Conservation (phyloP, 2,113 vertebrate genomes). For the Daphoenositta chrysoptera region DNA sequence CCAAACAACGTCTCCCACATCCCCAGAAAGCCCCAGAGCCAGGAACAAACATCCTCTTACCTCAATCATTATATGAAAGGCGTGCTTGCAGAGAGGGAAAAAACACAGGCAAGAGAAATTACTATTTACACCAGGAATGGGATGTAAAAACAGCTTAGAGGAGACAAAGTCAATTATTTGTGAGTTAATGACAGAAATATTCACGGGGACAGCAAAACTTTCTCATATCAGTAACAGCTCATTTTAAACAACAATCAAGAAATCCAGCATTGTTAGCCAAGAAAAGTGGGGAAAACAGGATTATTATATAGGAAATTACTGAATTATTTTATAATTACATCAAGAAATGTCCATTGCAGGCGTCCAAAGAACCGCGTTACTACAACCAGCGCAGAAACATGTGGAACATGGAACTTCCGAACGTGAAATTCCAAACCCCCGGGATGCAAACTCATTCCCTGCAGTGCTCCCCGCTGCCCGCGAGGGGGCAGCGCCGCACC, state of each 20-base stretch:
- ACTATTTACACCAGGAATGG: conserved; percentile 79
- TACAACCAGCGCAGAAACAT: no score
- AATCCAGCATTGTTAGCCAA: background rate
- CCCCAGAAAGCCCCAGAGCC: conserved; percentile 63
- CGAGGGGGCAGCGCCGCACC: background rate
- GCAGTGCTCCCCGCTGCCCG: background rate
- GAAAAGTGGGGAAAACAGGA: background rate
- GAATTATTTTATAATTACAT: background rate
- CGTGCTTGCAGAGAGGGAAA: conserved; percentile 89
- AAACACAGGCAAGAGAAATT: conserved; percentile 88
- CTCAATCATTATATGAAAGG: conserved; percentile 99
- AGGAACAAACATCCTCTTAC: conserved; percentile 88
- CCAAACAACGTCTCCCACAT: conserved; percentile 36
- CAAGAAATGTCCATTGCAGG: rapidly evolving
- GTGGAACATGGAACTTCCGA: rapidly evolving
- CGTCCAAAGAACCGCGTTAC: no score
- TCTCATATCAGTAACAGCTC: background rate
- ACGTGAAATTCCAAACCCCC: background rate
- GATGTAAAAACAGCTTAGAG: conserved; percentile 65
- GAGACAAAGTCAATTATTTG: background rate
- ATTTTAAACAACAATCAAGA: background rate
- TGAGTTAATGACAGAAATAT: background rate
- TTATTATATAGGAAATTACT: rapidly evolving
- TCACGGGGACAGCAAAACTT: background rate
- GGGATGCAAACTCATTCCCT: rapidly evolving